Percentiles rank a stretch among this genome's conserved stretches.
These are phyloP conservation scores for Lottia gigantea DNA, from an alignment of 2,888 invertebrate species.

Conservation along the genomic window DNA sequence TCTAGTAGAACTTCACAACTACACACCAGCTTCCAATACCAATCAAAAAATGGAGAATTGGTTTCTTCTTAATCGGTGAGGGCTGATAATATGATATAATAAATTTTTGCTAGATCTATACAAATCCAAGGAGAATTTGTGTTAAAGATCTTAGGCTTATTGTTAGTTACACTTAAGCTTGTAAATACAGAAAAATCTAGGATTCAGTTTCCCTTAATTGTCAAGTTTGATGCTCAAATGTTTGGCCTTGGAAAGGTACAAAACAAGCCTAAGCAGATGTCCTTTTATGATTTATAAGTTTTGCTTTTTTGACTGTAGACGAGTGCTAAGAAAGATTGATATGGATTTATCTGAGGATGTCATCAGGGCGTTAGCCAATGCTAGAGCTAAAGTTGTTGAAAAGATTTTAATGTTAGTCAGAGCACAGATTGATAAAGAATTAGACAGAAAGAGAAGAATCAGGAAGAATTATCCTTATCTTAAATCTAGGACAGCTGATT, in stretches of 20 bases:
- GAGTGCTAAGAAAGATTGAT: constrained; percentile 45
- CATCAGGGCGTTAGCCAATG: constrained; percentile 45
- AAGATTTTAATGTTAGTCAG: constrained; percentile 53
- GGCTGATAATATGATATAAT: too few relatives aligned
- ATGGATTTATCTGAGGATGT: constrained; percentile 57
- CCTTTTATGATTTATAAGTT: too few relatives aligned
- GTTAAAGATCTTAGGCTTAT: too few relatives aligned
- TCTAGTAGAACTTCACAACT: constrained; percentile 67
- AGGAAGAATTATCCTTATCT: constrained; percentile 1
- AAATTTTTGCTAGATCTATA: too few relatives aligned
- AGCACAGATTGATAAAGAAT: constrained; percentile 48
- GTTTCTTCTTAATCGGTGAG: constrained; percentile 67
- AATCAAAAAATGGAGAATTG: constrained; percentile 68
- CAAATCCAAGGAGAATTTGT: too few relatives aligned
- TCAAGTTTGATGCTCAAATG: too few relatives aligned
- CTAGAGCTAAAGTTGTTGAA: constrained; percentile 51
- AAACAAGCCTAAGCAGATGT: not conserved
- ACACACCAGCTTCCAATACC: constrained; percentile 58
- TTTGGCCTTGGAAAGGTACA: too few relatives aligned
- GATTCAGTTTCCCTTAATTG: too few relatives aligned
- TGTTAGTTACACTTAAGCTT: too few relatives aligned
- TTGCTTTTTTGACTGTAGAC: constrained; percentile 34
- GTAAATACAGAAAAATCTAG: too few relatives aligned
- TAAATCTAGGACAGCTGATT: not conserved
- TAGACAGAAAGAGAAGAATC: constrained; percentile 33